Evolutionary conservation across 2,113 vertebrate genomes (phyloP).

Genomic region (Neodon shergylaensis): DNA sequence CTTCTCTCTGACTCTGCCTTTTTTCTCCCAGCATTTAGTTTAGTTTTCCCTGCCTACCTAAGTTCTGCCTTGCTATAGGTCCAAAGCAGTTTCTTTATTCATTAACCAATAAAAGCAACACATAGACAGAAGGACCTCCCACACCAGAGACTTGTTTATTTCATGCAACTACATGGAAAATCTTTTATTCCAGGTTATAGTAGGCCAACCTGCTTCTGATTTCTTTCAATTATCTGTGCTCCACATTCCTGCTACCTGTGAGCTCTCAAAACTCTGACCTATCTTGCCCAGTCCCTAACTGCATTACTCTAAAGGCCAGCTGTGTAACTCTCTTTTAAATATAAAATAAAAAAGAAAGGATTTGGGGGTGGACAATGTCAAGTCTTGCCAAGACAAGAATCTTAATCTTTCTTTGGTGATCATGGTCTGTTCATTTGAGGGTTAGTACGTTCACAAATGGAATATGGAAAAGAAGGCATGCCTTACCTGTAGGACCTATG

Average conservation of each 20-base stretch:
- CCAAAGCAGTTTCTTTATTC: no score
- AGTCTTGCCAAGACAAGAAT: background rate
- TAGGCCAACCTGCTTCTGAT: background rate
- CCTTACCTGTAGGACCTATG: conserved; percentile 98
- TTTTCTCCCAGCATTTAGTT: no score
- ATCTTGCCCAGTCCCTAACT: background rate
- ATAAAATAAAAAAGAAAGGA: conserved; percentile 12
- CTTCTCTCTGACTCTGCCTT: no score
- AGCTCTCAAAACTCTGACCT: background rate
- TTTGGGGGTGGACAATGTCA: background rate
- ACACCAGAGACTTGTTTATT: background rate
- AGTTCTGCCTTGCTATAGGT: no score
- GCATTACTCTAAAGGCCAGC: conserved; percentile 1
- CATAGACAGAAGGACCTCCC: no score
- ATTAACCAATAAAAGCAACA: no score
- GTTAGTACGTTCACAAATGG: background rate
- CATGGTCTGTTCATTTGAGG: background rate
- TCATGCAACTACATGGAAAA: background rate
- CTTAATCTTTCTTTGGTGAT: background rate
- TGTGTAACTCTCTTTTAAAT: background rate
- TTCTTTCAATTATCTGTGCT: background rate
- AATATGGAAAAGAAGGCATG: background rate
- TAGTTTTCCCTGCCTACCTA: no score
- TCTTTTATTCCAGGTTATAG: background rate
- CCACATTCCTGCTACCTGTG: background rate